A percentile compares a stretch with the other conserved stretches of the same genome.
Evolutionary conservation across 2,888 invertebrate species (phyloP).

Genomic region (Spodoptera picta): DNA sequence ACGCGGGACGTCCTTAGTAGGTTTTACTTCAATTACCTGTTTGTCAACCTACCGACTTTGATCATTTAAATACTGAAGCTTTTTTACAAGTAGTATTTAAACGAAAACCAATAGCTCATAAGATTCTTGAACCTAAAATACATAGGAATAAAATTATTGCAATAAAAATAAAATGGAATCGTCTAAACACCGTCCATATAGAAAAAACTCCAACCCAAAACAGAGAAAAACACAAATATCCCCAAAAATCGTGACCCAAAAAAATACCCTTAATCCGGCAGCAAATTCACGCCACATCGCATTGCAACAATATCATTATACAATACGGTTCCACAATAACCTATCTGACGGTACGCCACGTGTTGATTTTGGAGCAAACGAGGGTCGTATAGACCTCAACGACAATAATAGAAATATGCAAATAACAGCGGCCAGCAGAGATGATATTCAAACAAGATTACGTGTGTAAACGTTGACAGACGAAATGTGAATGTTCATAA

Average conservation of each 20-base stretch:
- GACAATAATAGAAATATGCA: slow-evolving; percentile 83
- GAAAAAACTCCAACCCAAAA: background rate
- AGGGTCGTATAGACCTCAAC: slow-evolving; percentile 65
- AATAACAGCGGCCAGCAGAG: slow-evolving; percentile 72
- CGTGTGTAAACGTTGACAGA: slow-evolving; percentile 73
- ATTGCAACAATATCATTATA: slow-evolving; percentile 66
- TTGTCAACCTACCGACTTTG: slow-evolving; percentile 11
- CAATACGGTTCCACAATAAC: slow-evolving; percentile 62
- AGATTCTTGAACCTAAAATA: too few species aligned
- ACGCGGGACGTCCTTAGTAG: slow-evolving; percentile 35
- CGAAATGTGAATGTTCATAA: slow-evolving; percentile 71
- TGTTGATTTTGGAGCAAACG: slow-evolving; percentile 74
- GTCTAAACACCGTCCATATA: background rate
- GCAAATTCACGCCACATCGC: slow-evolving; percentile 55
- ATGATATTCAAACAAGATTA: slow-evolving; percentile 81
- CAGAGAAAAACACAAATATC: slow-evolving; percentile 2
- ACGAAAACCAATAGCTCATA: too few species aligned
- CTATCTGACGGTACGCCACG: slow-evolving; percentile 66
- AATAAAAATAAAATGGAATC: background rate
- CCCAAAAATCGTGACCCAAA: slow-evolving; percentile 21
- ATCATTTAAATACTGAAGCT: background rate
- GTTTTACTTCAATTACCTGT: slow-evolving; percentile 58
- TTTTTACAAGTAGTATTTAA: too few species aligned
- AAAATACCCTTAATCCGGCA: slow-evolving; percentile 45
- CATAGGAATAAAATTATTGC: background rate